These are phyloP conservation scores for Cyclophora albipunctata DNA, from an alignment of 2,888 invertebrate genomes.

Conservation along the genomic window DNA sequence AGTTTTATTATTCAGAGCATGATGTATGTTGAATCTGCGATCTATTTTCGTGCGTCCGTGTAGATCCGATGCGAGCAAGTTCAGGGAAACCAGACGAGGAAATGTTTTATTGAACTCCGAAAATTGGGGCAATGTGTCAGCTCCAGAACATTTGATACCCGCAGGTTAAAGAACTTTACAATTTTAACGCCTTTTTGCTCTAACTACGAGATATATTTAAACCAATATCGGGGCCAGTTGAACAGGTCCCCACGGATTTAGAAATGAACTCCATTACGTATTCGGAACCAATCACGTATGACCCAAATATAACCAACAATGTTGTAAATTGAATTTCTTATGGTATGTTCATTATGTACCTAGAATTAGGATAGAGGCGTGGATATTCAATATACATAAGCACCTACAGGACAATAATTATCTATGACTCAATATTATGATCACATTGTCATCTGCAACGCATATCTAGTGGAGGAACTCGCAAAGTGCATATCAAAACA, in stretches of 20 bases:
- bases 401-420: too few species aligned
- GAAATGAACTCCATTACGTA: conserved; percentile 30
- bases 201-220: conserved; percentile 18
- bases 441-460: background rate
- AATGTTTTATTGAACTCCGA: conserved; percentile 54
- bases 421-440: too few species aligned
- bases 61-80: conserved; percentile 52
- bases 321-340: conserved; percentile 33
- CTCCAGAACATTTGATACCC: conserved; percentile 17
- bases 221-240: conserved; percentile 35
- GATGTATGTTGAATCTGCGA: conserved; percentile 33
- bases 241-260: conserved; percentile 36
- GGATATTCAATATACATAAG: too few species aligned
- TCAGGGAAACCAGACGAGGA: conserved; percentile 61
- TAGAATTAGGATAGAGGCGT: background rate
- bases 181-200: conserved; percentile 19
- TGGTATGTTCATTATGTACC: conserved; percentile 17
- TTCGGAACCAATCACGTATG: conserved; percentile 50
- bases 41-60: conserved; percentile 43
- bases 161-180: conserved; percentile 21
- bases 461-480: background rate
- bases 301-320: conserved; percentile 43
- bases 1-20: conserved; percentile 30
- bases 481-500: too few species aligned
- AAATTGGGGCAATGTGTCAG: conserved; percentile 53